Base-by-base conservation (phyloP, 2,797 vertebrate genomes). In the Valencia hispanica region DNA sequence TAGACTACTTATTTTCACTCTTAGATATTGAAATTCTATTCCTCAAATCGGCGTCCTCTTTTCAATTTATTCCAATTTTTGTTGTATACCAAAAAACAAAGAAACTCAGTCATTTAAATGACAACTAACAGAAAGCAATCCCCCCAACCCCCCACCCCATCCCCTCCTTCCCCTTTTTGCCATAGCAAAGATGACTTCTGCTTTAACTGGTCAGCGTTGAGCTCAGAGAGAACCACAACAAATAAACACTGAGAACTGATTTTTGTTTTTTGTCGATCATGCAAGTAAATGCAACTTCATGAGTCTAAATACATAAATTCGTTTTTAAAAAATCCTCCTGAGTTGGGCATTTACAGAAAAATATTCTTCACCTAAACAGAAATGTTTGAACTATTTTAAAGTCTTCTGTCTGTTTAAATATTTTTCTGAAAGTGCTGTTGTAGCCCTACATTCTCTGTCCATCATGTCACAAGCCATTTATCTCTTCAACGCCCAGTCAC, bases 401-500 rank as follows among this genome's bases (percentile, higher is more conserved):
- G 34, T 65, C 34, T 41, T 25, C 53, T 55, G 22, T 65, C 18
- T 36, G 61, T 65, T 20, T 65, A 22, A 34, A 43, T n/a, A n/a
- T 43, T n/a, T 66, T 36, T 36, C 34, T 39, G 18, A 36, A 65
- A 39, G 18, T 17, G 39, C 63, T 43, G 63, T 17, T 66, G 36
- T n/a, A 17, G 25, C 63, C 25, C 12, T 41, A n/a, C 63, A 66
- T 43, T 66, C 39, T 41, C 39, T 43, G 36, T 66, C 39, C 39
- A n/a, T 66, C 68, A 30, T 69, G 70, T 72, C 73, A 81, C 70
- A 66, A 55, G 72, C 50, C 14, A 57, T 72, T 36, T 22, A 53
- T 34, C 70, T 75, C 69, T 79, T 20, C 55, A 79, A 66, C 79
- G 65, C 51, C 22, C 73, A 72, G 34, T 79, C 61, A 66, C 70